phyloP scores from a whole-genome alignment of 2,888 invertebrate species.

The Protonemura montana region DNA sequence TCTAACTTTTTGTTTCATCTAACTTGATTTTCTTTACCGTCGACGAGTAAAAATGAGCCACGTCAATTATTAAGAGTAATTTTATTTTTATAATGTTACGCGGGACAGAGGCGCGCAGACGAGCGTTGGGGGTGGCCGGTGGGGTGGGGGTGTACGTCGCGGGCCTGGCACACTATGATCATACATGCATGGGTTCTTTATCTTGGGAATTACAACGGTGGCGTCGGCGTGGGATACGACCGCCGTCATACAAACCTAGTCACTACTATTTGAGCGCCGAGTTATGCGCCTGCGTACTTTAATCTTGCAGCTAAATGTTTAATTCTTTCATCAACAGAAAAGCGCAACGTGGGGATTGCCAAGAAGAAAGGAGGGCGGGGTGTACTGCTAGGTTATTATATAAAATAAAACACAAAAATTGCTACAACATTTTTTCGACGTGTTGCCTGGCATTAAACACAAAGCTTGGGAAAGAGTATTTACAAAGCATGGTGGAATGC shows the following conservation, averaged over 20 bases:
- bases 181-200: constrained; percentile 18
- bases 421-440: too few relatives aligned
- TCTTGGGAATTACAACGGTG: constrained; percentile 16
- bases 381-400: neutral
- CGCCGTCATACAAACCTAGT: neutral
- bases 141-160: neutral
- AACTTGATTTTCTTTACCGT: neutral
- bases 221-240: neutral
- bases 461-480: too few relatives aligned
- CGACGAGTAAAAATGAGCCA: neutral
- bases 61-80: constrained; percentile 12
- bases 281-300: constrained; percentile 26
- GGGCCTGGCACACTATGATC: neutral
- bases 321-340: constrained; percentile 41
- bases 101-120: neutral
- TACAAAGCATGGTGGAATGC: too few relatives aligned
- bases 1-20: neutral
- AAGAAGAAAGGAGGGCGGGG: neutral
- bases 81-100: neutral
- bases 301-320: constrained; percentile 39
- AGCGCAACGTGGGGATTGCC: constrained; percentile 21
- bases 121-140: neutral
- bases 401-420: neutral
- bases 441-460: too few relatives aligned
- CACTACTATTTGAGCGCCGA: constrained; percentile 10